Percentiles rank a stretch among this genome's conserved stretches.
Conservation (phyloP, 2,888 invertebrate species). For the Dysmachus trigonus region DNA sequence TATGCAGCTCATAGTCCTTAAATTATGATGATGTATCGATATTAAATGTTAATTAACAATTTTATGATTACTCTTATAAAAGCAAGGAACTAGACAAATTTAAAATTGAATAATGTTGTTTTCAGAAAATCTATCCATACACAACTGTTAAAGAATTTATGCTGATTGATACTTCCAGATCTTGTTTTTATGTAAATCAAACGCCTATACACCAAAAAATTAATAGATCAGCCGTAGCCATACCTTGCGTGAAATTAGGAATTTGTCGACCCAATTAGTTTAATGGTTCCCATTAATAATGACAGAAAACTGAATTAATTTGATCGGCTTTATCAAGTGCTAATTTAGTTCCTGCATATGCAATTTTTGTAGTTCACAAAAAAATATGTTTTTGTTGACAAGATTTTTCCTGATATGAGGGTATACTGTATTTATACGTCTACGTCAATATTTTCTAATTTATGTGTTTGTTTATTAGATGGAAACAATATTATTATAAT, state of each 20-base stretch:
- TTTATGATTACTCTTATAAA: not conserved
- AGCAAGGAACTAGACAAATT: not conserved
- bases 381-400: not conserved
- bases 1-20: not conserved
- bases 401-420: not conserved
- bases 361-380: not conserved
- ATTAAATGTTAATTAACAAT: not conserved
- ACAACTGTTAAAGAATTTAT: not conserved
- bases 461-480: not conserved
- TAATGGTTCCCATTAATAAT: not conserved
- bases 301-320: not conserved
- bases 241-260: not conserved
- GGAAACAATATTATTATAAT: not conserved
- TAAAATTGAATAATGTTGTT: not conserved
- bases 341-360: not conserved
- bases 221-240: not conserved
- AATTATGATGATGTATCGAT: not conserved
- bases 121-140: not conserved
- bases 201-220: not conserved
- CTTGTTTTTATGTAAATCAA: not conserved
- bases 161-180: not conserved
- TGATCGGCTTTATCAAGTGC: not conserved
- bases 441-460: not conserved
- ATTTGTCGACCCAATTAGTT: not conserved
- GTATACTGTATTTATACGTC: not conserved